Conservation (phyloP, 2,113 vertebrate species). For the Sclerurus mexicanus region DNA sequence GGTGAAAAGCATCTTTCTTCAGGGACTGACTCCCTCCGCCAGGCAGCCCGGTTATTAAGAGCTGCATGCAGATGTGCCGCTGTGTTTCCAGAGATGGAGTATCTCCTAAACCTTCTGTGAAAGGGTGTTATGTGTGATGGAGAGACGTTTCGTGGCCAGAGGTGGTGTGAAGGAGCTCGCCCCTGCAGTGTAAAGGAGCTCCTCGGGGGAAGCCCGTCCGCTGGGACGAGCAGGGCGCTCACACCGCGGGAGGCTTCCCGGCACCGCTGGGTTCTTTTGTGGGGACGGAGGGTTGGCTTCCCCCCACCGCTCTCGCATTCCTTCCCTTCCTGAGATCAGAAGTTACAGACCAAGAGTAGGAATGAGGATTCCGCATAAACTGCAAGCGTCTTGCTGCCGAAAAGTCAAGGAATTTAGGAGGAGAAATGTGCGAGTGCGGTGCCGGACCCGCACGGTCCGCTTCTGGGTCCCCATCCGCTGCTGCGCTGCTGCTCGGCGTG, state of each 20-base stretch:
- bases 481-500: not conserved
- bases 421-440: accelerated
- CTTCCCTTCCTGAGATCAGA: not conserved
- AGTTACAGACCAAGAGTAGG: not conserved
- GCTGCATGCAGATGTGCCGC: constrained; percentile 54
- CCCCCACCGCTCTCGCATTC: not conserved
- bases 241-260: not conserved
- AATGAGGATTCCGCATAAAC: not conserved
- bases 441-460: not conserved
- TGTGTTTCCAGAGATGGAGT: constrained; percentile 60
- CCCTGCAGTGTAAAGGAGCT: not conserved
- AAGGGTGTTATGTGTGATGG: constrained; percentile 56
- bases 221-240: not conserved
- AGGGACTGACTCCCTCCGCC: not conserved
- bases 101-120: constrained; percentile 59
- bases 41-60: not conserved
- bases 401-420: not conserved
- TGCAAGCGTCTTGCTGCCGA: not conserved
- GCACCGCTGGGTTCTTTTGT: not conserved
- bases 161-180: constrained; percentile 35
- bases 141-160: constrained; percentile 49
- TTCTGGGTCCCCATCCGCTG: not conserved
- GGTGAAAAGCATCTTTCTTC: constrained; percentile 53
- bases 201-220: not conserved
- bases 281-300: not conserved